phyloP scores from a whole-genome alignment of 1,140 invertebrate species.

The Bombus soroeensis region DNA sequence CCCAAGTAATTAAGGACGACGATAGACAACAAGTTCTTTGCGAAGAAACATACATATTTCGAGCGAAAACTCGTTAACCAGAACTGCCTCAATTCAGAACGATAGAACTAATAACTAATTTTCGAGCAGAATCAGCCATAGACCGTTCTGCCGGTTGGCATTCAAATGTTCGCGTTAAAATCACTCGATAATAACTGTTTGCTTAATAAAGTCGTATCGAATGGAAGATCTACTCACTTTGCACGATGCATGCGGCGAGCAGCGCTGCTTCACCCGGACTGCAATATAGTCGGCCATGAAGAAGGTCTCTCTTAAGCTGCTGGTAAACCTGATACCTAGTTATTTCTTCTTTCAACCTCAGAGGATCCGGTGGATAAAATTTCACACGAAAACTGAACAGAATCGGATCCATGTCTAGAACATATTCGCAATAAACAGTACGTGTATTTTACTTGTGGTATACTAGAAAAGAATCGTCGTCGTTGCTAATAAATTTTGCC shows the following conservation, averaged over 20 bases:
- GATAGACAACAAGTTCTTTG: no score
- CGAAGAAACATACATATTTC: no score
- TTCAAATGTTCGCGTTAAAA: not conserved
- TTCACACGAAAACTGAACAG: conserved; percentile 96
- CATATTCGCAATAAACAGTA: conserved; percentile 44
- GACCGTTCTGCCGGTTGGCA: no score
- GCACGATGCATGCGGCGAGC: conserved; percentile 95
- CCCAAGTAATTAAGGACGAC: no score
- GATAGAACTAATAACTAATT: no score
- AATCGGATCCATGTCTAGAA: conserved; percentile 91
- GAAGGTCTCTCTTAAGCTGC: conserved; percentile 96
- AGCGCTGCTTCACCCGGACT: conserved; percentile 93
- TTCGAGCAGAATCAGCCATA: no score
- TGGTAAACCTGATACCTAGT: conserved; percentile 96
- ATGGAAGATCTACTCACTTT: conserved; percentile 86
- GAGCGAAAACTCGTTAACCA: no score
- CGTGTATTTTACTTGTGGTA: not conserved
- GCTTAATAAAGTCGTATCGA: not conserved
- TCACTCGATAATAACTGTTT: not conserved
- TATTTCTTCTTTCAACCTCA: conserved; percentile 92
- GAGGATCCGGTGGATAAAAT: conserved; percentile 96
- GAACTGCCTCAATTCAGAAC: no score
- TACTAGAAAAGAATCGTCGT: not conserved
- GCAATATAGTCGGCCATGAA: conserved; percentile 97
- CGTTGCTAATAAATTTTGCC: not conserved